phyloP scores from a whole-genome alignment of 2,888 invertebrate species.

The Pomacea canaliculata region DNA sequence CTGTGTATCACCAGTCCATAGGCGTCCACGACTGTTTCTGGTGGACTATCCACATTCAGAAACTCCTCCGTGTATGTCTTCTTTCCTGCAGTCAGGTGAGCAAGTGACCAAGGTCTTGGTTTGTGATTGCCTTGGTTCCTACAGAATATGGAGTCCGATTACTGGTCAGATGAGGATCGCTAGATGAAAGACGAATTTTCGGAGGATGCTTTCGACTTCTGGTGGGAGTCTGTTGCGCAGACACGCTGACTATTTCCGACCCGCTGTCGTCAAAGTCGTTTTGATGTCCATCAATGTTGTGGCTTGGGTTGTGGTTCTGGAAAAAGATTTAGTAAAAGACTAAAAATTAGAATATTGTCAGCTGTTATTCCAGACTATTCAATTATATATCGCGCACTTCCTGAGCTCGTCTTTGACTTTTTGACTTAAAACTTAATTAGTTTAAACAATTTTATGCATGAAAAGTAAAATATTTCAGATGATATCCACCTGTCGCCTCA shows the following conservation, averaged over 20 bases:
- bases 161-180: background rate
- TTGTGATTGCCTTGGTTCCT: background rate
- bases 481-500: too few species aligned
- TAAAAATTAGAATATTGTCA: too few species aligned
- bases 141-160: background rate
- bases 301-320: too few species aligned
- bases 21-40: slow-evolving; percentile 15
- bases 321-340: too few species aligned
- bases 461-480: too few species aligned
- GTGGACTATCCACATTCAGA: background rate
- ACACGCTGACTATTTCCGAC: slow-evolving; percentile 21
- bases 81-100: too few species aligned
- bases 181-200: background rate
- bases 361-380: too few species aligned
- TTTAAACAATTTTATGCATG: too few species aligned
- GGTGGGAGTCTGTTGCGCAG: slow-evolving; percentile 14
- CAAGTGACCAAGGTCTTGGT: background rate
- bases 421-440: too few species aligned
- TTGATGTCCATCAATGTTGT: too few species aligned
- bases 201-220: slow-evolving; percentile 12
- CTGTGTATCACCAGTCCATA: slow-evolving; percentile 21
- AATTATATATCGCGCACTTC: too few species aligned
- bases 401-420: too few species aligned
- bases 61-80: background rate
- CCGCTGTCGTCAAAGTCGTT: slow-evolving; percentile 7